These are phyloP conservation scores for Anthonomus grandis DNA, from an alignment of 1,140 invertebrate genomes.

Conservation along the genomic window DNA sequence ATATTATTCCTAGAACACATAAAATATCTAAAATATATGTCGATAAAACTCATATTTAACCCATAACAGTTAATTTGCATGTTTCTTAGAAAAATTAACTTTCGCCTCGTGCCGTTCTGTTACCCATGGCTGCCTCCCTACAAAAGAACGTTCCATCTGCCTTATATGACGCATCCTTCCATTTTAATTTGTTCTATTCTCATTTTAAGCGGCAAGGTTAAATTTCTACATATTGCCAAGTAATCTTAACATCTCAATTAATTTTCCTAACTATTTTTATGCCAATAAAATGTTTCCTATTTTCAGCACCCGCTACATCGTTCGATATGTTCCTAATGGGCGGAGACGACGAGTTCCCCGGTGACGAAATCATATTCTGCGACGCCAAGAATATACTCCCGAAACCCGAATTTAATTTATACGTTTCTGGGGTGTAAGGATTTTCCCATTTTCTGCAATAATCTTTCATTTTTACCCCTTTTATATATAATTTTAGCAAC, in stretches of 20 bases:
- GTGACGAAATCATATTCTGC: slow-evolving; percentile 18
- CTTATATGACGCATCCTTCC: too few species aligned
- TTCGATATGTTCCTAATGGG: slow-evolving; percentile 12
- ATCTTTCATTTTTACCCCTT: background rate
- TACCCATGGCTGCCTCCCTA: slow-evolving; percentile 10
- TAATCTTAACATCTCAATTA: too few species aligned
- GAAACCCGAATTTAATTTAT: slow-evolving; percentile 14
- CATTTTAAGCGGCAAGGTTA: too few species aligned
- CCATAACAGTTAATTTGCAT: slow-evolving; percentile 8
- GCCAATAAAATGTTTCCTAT: too few species aligned
- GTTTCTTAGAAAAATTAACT: background rate
- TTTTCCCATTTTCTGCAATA: background rate
- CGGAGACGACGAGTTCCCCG: slow-evolving; percentile 10
- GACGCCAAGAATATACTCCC: slow-evolving; percentile 15
- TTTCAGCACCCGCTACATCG: slow-evolving; percentile 22
- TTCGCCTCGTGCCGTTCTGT: slow-evolving; percentile 15
- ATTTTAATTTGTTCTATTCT: too few species aligned
- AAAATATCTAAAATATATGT: too few species aligned
- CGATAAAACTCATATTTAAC: too few species aligned
- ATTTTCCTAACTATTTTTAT: too few species aligned
- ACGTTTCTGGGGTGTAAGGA: slow-evolving; percentile 5
- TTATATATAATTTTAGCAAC: slow-evolving; percentile 15
- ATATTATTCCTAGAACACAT: too few species aligned
- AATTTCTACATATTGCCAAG: too few species aligned
- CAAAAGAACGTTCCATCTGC: slow-evolving; percentile 6